Evolutionary conservation across 2,797 vertebrate genomes (phyloP).

Genomic region (Loris lydekkerianus): DNA sequence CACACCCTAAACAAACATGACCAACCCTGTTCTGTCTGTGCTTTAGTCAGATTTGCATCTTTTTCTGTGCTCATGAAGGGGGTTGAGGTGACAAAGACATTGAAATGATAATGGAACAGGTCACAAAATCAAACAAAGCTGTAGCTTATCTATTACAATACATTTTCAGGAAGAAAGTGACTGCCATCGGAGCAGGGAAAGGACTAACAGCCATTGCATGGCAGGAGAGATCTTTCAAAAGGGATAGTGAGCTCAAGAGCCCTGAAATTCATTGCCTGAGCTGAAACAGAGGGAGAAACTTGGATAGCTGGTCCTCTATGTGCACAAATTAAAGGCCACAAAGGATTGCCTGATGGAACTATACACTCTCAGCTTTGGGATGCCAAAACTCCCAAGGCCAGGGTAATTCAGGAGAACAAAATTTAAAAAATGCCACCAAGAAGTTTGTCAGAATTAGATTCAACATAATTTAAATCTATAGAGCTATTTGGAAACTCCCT

Average conservation of each 20-base stretch:
- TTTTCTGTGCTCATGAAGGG: background rate
- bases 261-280: background rate
- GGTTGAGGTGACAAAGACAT: background rate
- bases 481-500: slow-evolving; percentile 56
- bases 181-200: background rate
- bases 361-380: background rate
- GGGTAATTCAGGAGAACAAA: background rate
- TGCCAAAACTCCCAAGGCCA: background rate
- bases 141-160: background rate
- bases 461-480: slow-evolving; percentile 26
- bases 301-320: background rate
- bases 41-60: background rate
- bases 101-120: background rate
- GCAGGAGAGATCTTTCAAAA: background rate
- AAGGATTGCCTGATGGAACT: background rate
- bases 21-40: background rate
- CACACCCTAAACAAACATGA: background rate
- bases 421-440: background rate
- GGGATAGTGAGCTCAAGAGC: background rate
- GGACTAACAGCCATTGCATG: too few species aligned
- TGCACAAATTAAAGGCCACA: background rate
- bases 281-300: background rate
- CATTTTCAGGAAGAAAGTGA: background rate
- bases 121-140: background rate
- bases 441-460: slow-evolving; percentile 30